Conservation (phyloP, 2,797 vertebrate genomes). For the Takifugu ocellatus region DNA sequence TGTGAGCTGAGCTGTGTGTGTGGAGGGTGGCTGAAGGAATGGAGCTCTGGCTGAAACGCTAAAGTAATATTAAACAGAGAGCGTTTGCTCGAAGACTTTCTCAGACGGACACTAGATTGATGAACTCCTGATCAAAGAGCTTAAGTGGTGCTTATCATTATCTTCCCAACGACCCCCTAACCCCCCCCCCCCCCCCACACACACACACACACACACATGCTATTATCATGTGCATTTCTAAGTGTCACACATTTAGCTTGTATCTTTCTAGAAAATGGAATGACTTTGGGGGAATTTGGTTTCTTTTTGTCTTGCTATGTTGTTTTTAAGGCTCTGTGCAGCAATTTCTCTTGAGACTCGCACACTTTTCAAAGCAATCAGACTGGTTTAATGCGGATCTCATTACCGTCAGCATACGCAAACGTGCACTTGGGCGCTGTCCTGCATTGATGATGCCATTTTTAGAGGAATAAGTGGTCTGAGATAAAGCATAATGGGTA, state of each 20-base stretch:
- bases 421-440: conserved; percentile 58
- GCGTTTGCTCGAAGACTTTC: conserved; percentile 72
- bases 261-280: neutral
- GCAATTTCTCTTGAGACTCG: conserved; percentile 28
- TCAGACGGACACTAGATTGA: conserved; percentile 89
- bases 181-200: conserved; percentile 12
- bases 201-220: conserved; percentile 8
- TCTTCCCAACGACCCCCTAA: conserved; percentile 67
- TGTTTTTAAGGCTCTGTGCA: conserved; percentile 12
- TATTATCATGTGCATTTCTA: conserved; percentile 24
- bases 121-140: conserved; percentile 91
- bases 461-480: conserved; percentile 68
- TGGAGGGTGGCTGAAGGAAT: conserved; percentile 18
- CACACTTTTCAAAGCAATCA: conserved; percentile 41
- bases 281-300: conserved; percentile 21
- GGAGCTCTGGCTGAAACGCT: conserved; percentile 40
- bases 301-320: conserved; percentile 11
- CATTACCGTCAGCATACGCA: conserved; percentile 40
- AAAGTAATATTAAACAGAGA: conserved; percentile 48
- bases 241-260: conserved; percentile 47
- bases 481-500: conserved; percentile 73
- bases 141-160: conserved; percentile 91
- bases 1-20: conserved; percentile 20
- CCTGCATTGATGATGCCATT: conserved; percentile 64
- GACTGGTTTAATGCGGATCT: conserved; percentile 49